These are phyloP conservation scores for Phainopepla nitens DNA, from an alignment of 2,113 vertebrate species.

Conservation along the genomic window DNA sequence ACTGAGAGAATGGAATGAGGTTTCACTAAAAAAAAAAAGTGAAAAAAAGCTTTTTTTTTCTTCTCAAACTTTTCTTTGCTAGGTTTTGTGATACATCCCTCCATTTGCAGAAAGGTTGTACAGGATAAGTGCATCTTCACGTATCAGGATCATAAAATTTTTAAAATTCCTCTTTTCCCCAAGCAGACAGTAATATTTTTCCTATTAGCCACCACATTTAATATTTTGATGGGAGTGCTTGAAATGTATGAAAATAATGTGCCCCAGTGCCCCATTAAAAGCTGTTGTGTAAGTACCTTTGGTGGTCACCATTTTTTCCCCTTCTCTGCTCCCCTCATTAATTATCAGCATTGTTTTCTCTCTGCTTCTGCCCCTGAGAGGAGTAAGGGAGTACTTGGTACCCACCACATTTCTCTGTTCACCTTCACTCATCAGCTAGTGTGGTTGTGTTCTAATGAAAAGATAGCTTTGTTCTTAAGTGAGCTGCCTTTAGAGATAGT, in stretches of 20 bases:
- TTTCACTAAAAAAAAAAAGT: neutral
- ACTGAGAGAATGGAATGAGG: neutral
- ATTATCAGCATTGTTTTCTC: neutral
- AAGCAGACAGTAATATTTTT: neutral
- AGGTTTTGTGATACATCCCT: neutral
- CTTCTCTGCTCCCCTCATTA: neutral
- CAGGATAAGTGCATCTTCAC: neutral
- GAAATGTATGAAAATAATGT: neutral
- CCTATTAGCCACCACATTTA: neutral
- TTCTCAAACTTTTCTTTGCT: neutral
- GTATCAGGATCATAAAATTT: neutral
- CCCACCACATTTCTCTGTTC: neutral
- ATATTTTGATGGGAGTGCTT: neutral
- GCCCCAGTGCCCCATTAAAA: neutral
- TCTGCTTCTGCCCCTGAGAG: neutral
- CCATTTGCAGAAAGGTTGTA: neutral
- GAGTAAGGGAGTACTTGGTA: neutral
- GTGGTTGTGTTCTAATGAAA: neutral
- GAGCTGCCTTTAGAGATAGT: neutral
- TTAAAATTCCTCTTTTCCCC: neutral
- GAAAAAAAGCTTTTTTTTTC: neutral
- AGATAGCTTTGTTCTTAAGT: neutral
- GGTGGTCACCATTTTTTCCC: neutral
- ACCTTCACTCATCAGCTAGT: neutral
- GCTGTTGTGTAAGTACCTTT: neutral